phyloP scores from a whole-genome alignment of 1,140 invertebrate species.

The Oedothorax gibbosus region DNA sequence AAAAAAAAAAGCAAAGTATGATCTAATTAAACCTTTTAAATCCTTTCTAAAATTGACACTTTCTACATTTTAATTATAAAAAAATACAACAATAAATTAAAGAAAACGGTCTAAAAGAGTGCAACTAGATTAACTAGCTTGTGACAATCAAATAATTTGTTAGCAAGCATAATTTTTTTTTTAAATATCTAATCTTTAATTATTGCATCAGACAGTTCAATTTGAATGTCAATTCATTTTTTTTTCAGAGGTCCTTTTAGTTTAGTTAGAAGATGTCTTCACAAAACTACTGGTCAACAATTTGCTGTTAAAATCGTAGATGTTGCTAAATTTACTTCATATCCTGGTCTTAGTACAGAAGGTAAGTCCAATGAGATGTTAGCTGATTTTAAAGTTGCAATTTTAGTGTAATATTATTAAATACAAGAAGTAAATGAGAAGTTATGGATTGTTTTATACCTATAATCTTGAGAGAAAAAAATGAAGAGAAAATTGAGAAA shows the following conservation, averaged over 20 bases:
- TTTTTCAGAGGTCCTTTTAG: conserved; percentile 94
- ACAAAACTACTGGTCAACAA: conserved; percentile 92
- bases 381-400: background rate
- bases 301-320: conserved; percentile 99
- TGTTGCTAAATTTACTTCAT: conserved; percentile 96
- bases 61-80: too few relatives aligned
- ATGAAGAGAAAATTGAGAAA: background rate
- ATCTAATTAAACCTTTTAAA: too few relatives aligned
- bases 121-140: too few relatives aligned
- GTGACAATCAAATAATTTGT: too few relatives aligned
- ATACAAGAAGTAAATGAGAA: background rate
- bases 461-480: background rate
- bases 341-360: conserved; percentile 93
- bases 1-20: too few relatives aligned
- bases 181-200: too few relatives aligned
- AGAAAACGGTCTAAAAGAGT: too few relatives aligned
- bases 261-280: conserved; percentile 93
- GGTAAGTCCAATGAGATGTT: conserved; percentile 74
- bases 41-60: too few relatives aligned
- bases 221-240: background rate
- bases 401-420: conserved; percentile 8
- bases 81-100: too few relatives aligned
- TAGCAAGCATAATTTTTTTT: too few relatives aligned
- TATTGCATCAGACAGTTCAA: too few relatives aligned
- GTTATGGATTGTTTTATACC: background rate